Evolutionary conservation across 2,113 vertebrate species (phyloP).

Genomic region (Pseudorasbora parva): DNA sequence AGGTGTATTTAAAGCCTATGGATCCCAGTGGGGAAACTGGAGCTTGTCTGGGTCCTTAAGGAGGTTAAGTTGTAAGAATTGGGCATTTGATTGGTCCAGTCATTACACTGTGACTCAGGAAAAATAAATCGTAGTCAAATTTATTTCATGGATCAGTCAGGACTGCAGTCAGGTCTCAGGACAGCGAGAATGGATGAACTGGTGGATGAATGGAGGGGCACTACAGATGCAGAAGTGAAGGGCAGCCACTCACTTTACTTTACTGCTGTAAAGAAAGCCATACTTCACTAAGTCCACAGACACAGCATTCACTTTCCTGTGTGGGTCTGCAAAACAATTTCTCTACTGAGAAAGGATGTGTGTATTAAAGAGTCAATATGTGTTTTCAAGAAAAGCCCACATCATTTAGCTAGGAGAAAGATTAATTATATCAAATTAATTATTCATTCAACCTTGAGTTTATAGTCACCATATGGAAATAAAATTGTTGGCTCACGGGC

Average conservation of each 20-base stretch:
- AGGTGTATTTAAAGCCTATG: too few species aligned
- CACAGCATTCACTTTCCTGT: slow-evolving; percentile 2
- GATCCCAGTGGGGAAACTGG: too few species aligned
- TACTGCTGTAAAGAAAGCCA: background rate
- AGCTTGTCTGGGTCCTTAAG: too few species aligned
- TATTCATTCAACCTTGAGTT: background rate
- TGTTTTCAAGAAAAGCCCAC: background rate
- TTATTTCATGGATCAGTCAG: too few species aligned
- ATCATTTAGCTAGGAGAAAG: background rate
- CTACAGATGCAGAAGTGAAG: too few species aligned
- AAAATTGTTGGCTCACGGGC: slow-evolving; percentile 4
- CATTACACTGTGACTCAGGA: too few species aligned
- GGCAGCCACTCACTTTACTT: slow-evolving; percentile 26
- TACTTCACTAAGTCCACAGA: background rate
- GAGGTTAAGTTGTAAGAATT: too few species aligned
- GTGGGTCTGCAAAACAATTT: background rate
- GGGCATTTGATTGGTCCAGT: too few species aligned
- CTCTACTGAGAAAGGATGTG: background rate
- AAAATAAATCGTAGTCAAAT: too few species aligned
- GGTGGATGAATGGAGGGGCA: too few species aligned
- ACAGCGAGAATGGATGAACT: too few species aligned
- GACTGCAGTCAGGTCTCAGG: too few species aligned
- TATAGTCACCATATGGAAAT: background rate
- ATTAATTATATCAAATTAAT: background rate
- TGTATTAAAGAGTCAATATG: background rate